phyloP scores from a whole-genome alignment of 2,113 vertebrate genomes.

The Tyrannus savana region DNA sequence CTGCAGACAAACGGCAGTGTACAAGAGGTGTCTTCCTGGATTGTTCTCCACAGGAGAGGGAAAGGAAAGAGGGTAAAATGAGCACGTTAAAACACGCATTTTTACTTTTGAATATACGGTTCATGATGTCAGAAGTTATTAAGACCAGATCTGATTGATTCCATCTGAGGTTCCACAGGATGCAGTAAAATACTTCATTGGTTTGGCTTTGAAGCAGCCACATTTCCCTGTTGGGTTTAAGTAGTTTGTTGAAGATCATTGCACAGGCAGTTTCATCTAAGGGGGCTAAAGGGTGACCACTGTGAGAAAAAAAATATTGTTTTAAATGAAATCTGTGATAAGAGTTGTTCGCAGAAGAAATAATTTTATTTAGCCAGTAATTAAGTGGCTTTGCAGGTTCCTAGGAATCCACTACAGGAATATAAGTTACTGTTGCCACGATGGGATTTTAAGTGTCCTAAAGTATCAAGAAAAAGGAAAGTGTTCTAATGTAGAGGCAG shows the following conservation, averaged over 20 bases:
- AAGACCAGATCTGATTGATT: not conserved
- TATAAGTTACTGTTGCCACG: not conserved
- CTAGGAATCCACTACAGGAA: not conserved
- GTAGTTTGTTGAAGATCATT: not conserved
- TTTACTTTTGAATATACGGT: not conserved
- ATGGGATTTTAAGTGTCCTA: not conserved
- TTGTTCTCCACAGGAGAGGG: not conserved
- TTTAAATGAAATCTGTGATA: not conserved
- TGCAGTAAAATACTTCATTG: not conserved
- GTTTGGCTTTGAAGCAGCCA: not conserved
- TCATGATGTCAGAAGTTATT: not conserved
- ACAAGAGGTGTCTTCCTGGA: not conserved
- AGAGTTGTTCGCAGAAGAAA: not conserved
- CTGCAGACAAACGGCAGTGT: not conserved
- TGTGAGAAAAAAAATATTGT: not conserved
- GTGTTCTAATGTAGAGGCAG: not conserved
- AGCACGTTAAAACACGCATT: not conserved
- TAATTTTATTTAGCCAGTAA: not conserved
- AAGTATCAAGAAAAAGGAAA: not conserved
- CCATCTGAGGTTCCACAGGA: not conserved
- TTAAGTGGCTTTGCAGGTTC: not conserved
- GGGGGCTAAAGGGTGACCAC: not conserved
- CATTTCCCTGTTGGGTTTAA: not conserved
- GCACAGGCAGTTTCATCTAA: not conserved
- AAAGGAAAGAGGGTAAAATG: not conserved